Base-by-base conservation (phyloP, 2,113 vertebrate genomes). In the Delphinus delphis region DNA sequence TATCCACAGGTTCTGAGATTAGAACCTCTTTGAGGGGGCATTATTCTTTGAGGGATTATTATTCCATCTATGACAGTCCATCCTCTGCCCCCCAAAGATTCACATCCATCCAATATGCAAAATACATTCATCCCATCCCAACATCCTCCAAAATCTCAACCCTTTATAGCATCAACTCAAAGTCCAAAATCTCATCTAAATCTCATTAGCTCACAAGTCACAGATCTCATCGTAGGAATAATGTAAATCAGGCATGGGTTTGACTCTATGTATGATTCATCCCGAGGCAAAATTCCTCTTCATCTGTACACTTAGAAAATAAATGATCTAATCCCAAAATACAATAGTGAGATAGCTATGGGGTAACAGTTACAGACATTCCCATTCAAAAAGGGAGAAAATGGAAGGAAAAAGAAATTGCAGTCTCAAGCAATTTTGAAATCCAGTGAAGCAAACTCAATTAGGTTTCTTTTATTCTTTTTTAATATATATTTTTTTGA, bases 381-480 rank as follows among this genome's bases (percentile, higher is more conserved):
- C 58, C 36, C 23, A 3, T 28, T 55, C 31, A 41, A n/a, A 73
- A 21, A 5, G 23, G 36, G 50, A 67, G n/a, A 63, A 36, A 41
- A n/a, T 6, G 28, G 79, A 26, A 80, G n/a, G 53, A 11, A 31
- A 60, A 21, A 60, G 63, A 25, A 28, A 9, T 2, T 53, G n/a
- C 36, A 12, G 84, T 38, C 53, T 38, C 38, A 13, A 63, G 58
- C 28, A 2, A 31, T 28, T 65, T 21, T 23, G 86, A 55, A 53
- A 58, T 13, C n/a, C 58, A 23, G 0, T 1, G 60, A 31, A 0
- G 12, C 25, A 23, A 26, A 67, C 20, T 26, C 21, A 6, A 2
- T 55, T 55, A 55, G 55, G 55, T 55, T 55, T 55, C 55, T 55
- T 20, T 20, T 55, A 50, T 50, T 50, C 47, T 18, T 18, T 20